Conservation (phyloP, 2,888 invertebrate genomes). For the Tupiocoris notatus region DNA sequence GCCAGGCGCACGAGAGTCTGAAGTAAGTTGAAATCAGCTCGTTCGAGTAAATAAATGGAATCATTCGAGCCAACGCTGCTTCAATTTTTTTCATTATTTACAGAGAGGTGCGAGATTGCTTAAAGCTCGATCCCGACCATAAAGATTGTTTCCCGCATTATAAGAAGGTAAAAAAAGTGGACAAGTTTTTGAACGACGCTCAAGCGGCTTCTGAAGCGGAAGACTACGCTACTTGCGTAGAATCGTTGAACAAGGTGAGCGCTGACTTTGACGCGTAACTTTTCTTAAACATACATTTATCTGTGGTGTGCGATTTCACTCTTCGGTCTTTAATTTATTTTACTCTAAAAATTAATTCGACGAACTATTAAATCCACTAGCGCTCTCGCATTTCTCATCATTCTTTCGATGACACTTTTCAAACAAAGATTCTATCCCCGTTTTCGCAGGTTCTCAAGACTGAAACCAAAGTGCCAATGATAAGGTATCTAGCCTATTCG, state of each 20-base stretch:
- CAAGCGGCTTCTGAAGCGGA: slow-evolving; percentile 63
- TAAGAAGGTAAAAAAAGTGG: slow-evolving; percentile 92
- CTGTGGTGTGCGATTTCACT: too few relatives aligned
- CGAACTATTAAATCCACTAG: too few relatives aligned
- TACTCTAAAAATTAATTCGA: too few relatives aligned
- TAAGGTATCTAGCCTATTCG: slow-evolving; percentile 71
- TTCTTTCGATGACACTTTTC: too few relatives aligned
- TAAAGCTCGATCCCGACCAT: slow-evolving; percentile 96
- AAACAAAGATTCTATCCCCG: too few relatives aligned
- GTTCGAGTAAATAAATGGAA: neutral
- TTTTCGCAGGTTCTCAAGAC: slow-evolving; percentile 53
- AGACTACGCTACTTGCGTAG: slow-evolving; percentile 68
- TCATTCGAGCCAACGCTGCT: too few relatives aligned
- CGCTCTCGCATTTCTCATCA: too few relatives aligned
- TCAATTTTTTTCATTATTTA: neutral
- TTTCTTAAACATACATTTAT: too few relatives aligned
- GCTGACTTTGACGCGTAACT: too few relatives aligned
- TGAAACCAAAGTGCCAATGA: slow-evolving; percentile 66
- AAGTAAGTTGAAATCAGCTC: slow-evolving; percentile 52
- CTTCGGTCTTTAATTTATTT: too few relatives aligned
- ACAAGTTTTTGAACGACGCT: slow-evolving; percentile 70
- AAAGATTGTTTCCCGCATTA: slow-evolving; percentile 85
- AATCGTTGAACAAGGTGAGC: slow-evolving; percentile 64
- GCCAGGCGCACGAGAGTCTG: slow-evolving; percentile 86
- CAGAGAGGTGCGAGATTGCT: slow-evolving; percentile 87